Conservation (phyloP, 1,140 invertebrate genomes). For the Euwallacea similis region DNA sequence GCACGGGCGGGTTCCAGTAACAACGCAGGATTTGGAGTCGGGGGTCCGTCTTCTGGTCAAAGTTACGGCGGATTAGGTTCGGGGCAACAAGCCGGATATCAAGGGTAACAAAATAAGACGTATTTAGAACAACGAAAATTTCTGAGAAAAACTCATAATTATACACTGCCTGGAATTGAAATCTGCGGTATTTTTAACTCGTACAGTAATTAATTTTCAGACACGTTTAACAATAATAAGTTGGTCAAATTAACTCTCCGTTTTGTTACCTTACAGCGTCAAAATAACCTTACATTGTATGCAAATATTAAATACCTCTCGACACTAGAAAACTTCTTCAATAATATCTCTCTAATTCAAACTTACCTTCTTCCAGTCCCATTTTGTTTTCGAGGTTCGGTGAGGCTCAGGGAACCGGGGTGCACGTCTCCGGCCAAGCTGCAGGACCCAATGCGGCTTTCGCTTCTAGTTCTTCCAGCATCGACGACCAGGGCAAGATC, state of each 20-base stretch:
- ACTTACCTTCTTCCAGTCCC: constrained; percentile 41
- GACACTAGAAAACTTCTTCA: too few relatives aligned
- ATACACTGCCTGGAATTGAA: too few relatives aligned
- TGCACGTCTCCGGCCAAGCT: constrained; percentile 45
- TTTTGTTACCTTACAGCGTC: too few relatives aligned
- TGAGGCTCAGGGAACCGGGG: constrained; percentile 44
- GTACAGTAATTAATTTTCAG: too few relatives aligned
- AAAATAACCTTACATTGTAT: too few relatives aligned
- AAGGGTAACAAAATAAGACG: constrained; percentile 27
- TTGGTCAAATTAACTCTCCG: too few relatives aligned
- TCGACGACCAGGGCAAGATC: constrained; percentile 47
- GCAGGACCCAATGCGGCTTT: constrained; percentile 46
- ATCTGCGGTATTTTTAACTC: too few relatives aligned
- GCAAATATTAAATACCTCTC: too few relatives aligned
- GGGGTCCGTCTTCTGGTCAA: constrained; percentile 11
- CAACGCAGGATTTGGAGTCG: constrained; percentile 23
- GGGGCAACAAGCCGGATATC: constrained; percentile 35
- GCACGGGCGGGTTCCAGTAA: constrained; percentile 36
- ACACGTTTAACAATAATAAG: too few relatives aligned
- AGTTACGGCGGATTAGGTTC: constrained; percentile 36
- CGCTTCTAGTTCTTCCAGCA: constrained; percentile 45
- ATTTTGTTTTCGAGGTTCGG: constrained; percentile 46
- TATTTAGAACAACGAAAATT: too few relatives aligned
- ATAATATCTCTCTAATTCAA: too few relatives aligned
- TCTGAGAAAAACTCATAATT: too few relatives aligned